These are phyloP conservation scores for Tricholauxania praeusta DNA, from an alignment of 2,888 invertebrate species.

Conservation along the genomic window DNA sequence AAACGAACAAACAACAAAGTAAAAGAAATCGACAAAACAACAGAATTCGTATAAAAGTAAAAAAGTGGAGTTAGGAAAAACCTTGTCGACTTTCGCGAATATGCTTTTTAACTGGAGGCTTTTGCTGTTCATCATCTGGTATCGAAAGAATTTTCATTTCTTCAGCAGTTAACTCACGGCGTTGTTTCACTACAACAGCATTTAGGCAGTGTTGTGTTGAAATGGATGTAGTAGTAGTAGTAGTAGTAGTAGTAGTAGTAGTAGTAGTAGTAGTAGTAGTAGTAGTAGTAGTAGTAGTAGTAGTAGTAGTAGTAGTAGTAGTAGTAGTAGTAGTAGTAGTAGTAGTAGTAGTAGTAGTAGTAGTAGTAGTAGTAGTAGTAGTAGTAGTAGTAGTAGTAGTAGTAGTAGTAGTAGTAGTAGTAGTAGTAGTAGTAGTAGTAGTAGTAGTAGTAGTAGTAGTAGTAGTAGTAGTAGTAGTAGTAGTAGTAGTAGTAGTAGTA, in stretches of 20 bases:
- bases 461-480: neutral
- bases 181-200: slow-evolving; percentile 66
- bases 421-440: neutral
- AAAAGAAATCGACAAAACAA: slow-evolving; percentile 12
- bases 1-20: neutral
- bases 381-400: neutral
- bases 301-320: slow-evolving; percentile 1
- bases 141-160: slow-evolving; percentile 74
- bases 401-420: no score
- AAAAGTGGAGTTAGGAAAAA: slow-evolving; percentile 57
- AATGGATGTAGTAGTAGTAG: slow-evolving; percentile 14
- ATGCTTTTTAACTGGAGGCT: slow-evolving; percentile 68
- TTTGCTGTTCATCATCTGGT: slow-evolving; percentile 73
- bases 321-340: neutral
- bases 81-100: slow-evolving; percentile 76
- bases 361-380: neutral
- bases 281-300: slow-evolving; percentile 1
- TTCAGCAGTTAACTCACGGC: slow-evolving; percentile 74
- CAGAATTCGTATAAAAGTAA: slow-evolving; percentile 7
- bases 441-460: neutral
- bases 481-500: neutral
- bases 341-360: slow-evolving; percentile 9
- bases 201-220: slow-evolving; percentile 14
- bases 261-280: neutral
- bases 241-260: slow-evolving; percentile 15